A percentile compares a stretch with the other conserved stretches of the same genome.
Evolutionary conservation across 1,140 invertebrate genomes (phyloP).

Genomic region (Cylas formicarius): DNA sequence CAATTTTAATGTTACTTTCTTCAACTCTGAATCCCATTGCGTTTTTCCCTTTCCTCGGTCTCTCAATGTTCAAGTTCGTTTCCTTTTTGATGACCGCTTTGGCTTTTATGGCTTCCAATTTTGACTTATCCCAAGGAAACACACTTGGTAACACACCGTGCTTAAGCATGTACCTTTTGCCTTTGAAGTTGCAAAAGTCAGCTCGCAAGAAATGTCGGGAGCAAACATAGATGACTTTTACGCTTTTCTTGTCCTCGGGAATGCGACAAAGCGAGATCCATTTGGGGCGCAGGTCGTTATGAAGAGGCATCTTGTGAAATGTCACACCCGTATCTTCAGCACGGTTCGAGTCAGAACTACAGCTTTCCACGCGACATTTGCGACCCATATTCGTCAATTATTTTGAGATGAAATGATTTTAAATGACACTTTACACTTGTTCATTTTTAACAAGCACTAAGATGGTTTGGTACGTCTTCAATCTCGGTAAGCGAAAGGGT

Average conservation of each 20-base stretch:
- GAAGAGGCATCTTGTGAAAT: conserved; percentile 39
- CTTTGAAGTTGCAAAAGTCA: conserved; percentile 54
- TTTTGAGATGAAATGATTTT: too few species aligned
- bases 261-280: conserved; percentile 39
- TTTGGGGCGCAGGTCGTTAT: conserved; percentile 36
- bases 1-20: too few species aligned
- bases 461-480: too few species aligned
- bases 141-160: conserved; percentile 48
- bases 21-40: too few species aligned
- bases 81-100: conserved; percentile 17
- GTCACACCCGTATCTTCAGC: conserved; percentile 38
- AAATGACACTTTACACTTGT: too few species aligned
- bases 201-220: conserved; percentile 55
- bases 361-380: conserved; percentile 38
- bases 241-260: conserved; percentile 44
- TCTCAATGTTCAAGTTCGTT: not conserved
- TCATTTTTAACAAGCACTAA: too few species aligned
- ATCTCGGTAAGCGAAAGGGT: too few species aligned
- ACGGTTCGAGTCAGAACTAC: conserved; percentile 35
- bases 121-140: conserved; percentile 42
- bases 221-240: conserved; percentile 53
- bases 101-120: conserved; percentile 33
- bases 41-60: conserved; percentile 13
- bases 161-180: conserved; percentile 50
- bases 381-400: conserved; percentile 34